These are phyloP conservation scores for Leucoma salicis DNA, from an alignment of 2,888 invertebrate species.

Conservation along the genomic window DNA sequence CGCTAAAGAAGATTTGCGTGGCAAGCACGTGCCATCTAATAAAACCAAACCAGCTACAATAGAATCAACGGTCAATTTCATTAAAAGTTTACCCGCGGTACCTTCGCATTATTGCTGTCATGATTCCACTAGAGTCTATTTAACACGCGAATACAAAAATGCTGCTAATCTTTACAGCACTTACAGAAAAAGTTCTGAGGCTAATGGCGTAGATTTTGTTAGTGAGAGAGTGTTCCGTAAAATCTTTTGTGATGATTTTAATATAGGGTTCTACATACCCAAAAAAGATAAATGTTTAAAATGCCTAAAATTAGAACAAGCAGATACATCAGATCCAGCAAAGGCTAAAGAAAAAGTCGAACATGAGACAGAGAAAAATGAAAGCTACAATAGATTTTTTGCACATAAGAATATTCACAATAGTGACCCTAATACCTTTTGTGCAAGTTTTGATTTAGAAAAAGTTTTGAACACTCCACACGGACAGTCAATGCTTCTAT, in stretches of 20 bases:
- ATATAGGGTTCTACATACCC: slow-evolving; percentile 6
- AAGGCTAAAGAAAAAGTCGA: slow-evolving; percentile 5
- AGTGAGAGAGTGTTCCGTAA: slow-evolving; percentile 4
- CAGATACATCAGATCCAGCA: slow-evolving; percentile 2
- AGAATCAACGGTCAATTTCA: background rate
- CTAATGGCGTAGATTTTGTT: background rate
- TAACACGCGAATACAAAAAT: slow-evolving; percentile 3
- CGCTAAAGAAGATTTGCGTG: background rate
- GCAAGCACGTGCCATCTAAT: background rate
- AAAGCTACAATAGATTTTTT: slow-evolving; percentile 6
- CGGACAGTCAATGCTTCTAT: background rate
- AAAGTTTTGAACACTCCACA: slow-evolving; percentile 1
- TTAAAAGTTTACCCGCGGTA: slow-evolving; percentile 8
- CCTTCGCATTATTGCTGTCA: slow-evolving; percentile 8
- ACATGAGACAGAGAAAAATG: slow-evolving; percentile 10
- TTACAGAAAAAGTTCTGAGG: slow-evolving; percentile 1
- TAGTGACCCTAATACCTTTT: slow-evolving; percentile 4
- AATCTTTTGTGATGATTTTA: slow-evolving; percentile 5
- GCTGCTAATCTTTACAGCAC: background rate
- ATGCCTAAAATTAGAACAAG: slow-evolving; percentile 4
- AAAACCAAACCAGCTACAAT: slow-evolving; percentile 1
- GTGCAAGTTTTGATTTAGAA: slow-evolving; percentile 5
- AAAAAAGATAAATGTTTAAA: slow-evolving; percentile 13
- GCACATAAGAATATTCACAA: slow-evolving; percentile 9
- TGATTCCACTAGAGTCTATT: slow-evolving; percentile 16